phyloP scores from a whole-genome alignment of 2,113 vertebrate species.

The Ariopsis seemanni region DNA sequence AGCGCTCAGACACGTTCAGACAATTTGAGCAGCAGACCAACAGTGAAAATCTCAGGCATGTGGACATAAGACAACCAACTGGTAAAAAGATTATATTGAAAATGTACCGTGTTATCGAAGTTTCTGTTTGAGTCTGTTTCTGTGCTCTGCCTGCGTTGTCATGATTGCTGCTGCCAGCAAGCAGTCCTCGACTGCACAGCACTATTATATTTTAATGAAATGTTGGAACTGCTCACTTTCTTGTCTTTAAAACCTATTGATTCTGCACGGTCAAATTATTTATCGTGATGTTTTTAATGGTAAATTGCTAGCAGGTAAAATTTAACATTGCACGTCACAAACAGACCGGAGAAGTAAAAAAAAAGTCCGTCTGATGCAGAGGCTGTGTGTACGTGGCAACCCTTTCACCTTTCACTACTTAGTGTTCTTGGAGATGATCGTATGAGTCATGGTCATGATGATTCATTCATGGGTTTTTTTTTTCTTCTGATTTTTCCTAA shows the following conservation, averaged over 20 bases:
- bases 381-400: not conserved
- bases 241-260: not conserved
- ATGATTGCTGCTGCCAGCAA: not conserved
- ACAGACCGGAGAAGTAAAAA: slow-evolving; percentile 23
- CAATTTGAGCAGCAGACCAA: not conserved
- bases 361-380: slow-evolving; percentile 17
- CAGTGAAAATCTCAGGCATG: not conserved
- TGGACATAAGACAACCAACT: not conserved
- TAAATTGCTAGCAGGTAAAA: not conserved
- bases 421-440: not conserved
- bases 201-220: not conserved
- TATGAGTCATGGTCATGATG: slow-evolving; percentile 56
- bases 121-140: not conserved
- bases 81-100: not conserved
- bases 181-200: not conserved
- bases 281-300: not conserved
- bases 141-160: not conserved
- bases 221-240: not conserved
- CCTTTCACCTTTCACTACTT: not conserved
- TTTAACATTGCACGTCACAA: not conserved
- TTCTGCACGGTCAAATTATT: not conserved
- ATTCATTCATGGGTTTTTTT: slow-evolving; percentile 57
- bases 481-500: slow-evolving; percentile 58
- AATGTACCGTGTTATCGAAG: not conserved
- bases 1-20: not conserved